Evolutionary conservation across 2,113 vertebrate species (phyloP).

Genomic region (Trachemys scripta): DNA sequence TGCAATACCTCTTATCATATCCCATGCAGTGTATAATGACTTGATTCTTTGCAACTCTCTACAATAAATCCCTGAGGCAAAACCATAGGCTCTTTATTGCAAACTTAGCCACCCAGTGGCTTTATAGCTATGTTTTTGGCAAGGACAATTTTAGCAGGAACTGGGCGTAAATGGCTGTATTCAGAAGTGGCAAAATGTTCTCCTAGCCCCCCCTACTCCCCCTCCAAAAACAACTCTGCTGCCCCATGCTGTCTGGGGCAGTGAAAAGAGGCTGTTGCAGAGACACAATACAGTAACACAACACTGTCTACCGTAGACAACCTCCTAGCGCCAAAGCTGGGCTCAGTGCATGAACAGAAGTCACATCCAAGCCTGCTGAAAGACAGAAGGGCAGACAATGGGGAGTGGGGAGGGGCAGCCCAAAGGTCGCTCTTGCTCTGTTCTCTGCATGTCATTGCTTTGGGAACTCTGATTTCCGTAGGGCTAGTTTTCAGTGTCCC

Average conservation of each 20-base stretch:
- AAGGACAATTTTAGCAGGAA: background rate
- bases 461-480: background rate
- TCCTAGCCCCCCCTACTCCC: background rate
- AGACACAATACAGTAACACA: accelerated
- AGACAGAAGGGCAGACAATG: background rate
- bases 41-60: constrained; percentile 26
- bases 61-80: constrained; percentile 20
- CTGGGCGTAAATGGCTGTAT: background rate
- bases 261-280: background rate
- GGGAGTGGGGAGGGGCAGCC: background rate
- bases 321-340: background rate
- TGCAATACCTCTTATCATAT: background rate
- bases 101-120: background rate
- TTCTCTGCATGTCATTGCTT: background rate
- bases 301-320: background rate
- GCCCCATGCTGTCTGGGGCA: background rate
- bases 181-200: background rate
- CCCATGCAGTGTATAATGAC: background rate
- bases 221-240: background rate
- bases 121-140: background rate
- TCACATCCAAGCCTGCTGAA: background rate
- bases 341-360: background rate
- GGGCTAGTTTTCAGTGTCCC: too few relatives aligned
- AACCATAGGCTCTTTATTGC: background rate
- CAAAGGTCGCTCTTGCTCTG: background rate